Base-by-base conservation (phyloP, 64 coral and sea anemone genomes). In the Cladopsammia gracilis region DNA sequence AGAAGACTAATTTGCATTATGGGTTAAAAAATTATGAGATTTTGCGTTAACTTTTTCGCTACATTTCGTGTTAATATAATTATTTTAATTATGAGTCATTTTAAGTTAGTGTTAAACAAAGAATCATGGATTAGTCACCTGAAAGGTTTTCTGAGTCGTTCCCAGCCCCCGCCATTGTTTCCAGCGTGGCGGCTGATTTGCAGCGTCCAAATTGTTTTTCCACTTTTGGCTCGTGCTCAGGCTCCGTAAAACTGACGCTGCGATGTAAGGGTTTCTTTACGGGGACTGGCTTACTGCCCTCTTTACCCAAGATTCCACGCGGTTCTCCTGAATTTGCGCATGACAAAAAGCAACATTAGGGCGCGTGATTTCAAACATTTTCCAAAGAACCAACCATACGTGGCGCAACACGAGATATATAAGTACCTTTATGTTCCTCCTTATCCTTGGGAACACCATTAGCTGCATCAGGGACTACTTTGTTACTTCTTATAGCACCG, bases 141-240 rank as follows among this genome's bases (percentile, higher is more conserved):
- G 80, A 84, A 4, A 80, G 57, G 24, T 34, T 80, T 42, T 80
- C 77, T 2, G 77, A 0, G 3, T 84, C 80, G 20, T 25, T 46
- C 4, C 80, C 80, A 84, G 46, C n/a, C 42, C 80, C 80, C 42
- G 20, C 62, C 80, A 84, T 84, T 43, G 61, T 67, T 84, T 84
- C 80, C 61, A 84, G 62, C 2, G 80, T 84, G 15, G 80, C 80
- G 4, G 80, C 80, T 25, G 91, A 93, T 15, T 85, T 93, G 48
- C 91, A 93, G 50, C 91, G 91, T 67, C 91, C 91, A 14, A 93
- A 78, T 74, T 91, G 91, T 73, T 73, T 93, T 18, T 86, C 73
- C 24, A 93, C 46, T 44, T 60, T 88, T n/a, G 64, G 86, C 25
- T 72, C 24, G 86, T 72, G 68, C 25, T 88, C 52, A 71, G 91